These are phyloP conservation scores for Pandion haliaetus DNA, from an alignment of 2,113 vertebrate species.

Conservation along the genomic window DNA sequence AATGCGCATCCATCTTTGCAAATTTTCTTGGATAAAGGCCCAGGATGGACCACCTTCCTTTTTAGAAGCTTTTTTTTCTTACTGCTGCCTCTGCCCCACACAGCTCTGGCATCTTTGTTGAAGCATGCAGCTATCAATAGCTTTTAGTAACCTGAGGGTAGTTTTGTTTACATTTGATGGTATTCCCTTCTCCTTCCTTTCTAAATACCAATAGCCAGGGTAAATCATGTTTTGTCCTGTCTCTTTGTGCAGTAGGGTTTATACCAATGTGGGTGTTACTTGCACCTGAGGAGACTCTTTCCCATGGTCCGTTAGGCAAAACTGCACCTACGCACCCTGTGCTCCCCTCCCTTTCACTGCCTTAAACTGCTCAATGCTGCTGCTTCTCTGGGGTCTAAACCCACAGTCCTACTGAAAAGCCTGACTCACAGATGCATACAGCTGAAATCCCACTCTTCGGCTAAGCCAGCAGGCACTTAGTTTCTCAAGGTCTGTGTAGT, in stretches of 20 bases:
- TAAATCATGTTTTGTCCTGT: neutral
- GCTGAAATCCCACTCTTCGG: neutral
- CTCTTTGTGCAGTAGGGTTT: neutral
- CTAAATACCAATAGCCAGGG: neutral
- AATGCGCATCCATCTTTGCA: neutral
- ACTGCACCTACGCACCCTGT: too few relatives aligned
- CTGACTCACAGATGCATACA: too few relatives aligned
- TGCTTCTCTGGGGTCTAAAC: neutral
- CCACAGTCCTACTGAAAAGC: neutral
- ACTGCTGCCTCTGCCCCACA: neutral
- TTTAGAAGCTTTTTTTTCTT: neutral
- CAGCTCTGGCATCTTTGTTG: neutral
- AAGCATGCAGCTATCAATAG: neutral
- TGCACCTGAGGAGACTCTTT: neutral
- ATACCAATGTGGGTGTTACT: fast-evolving
- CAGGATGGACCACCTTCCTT: neutral
- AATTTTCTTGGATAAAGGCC: neutral
- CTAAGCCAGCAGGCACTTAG: neutral
- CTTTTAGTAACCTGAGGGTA: neutral
- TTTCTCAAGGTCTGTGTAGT: neutral
- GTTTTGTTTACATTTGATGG: neutral
- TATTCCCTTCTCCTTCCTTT: neutral
- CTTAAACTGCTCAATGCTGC: fast-evolving
- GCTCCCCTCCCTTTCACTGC: neutral
- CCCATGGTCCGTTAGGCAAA: neutral